Conservation (phyloP, 2,113 vertebrate species). For the Phrynosoma blainvillii region DNA sequence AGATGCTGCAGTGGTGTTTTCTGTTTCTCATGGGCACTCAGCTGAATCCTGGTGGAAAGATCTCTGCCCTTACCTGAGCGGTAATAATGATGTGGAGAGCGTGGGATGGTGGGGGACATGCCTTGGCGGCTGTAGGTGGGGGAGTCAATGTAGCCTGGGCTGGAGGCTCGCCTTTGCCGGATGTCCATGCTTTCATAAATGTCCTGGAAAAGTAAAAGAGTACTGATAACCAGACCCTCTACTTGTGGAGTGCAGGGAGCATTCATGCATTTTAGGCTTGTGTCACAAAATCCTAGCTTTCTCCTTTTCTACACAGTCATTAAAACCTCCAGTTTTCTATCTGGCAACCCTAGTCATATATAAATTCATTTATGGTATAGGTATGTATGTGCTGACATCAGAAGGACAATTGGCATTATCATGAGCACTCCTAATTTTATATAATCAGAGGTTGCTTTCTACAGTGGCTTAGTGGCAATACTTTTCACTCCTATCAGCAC, state of each 20-base stretch:
- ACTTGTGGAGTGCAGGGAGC: background rate
- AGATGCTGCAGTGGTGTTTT: background rate
- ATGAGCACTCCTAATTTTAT: background rate
- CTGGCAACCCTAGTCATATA: too few relatives aligned
- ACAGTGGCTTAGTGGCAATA: background rate
- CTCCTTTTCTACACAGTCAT: background rate
- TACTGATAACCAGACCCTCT: background rate
- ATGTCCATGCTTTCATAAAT: slow-evolving; percentile 91
- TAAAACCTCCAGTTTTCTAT: too few relatives aligned
- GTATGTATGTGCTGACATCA: background rate
- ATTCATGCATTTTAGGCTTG: background rate
- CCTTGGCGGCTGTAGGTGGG: slow-evolving; percentile 90
- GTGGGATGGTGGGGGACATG: slow-evolving; percentile 92
- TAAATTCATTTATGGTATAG: background rate
- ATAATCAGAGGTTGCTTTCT: background rate
- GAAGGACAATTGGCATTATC: background rate
- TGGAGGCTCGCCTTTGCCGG: slow-evolving; percentile 90
- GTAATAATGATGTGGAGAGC: slow-evolving; percentile 92
- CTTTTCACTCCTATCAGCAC: background rate
- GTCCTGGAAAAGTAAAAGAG: slow-evolving; percentile 77
- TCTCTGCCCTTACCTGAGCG: slow-evolving; percentile 85
- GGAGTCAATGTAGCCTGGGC: slow-evolving; percentile 94
- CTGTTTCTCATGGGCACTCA: background rate
- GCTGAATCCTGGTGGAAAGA: background rate
- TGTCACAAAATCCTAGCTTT: background rate